Percentiles rank a stretch among this genome's conserved stretches.
These are phyloP conservation scores for Athetis lepigone DNA, from an alignment of 2,888 invertebrate genomes.

Conservation along the genomic window DNA sequence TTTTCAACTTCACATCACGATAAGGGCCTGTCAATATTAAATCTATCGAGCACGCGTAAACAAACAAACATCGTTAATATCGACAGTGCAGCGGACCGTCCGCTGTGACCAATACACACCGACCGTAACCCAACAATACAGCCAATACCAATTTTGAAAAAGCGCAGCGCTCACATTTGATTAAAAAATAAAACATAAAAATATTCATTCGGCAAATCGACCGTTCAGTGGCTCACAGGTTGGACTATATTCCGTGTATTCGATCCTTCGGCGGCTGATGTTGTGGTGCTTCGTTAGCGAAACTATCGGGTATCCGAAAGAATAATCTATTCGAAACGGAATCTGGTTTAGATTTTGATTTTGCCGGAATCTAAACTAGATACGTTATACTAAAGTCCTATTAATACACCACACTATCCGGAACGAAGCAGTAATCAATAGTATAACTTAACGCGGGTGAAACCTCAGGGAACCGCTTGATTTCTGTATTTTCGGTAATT, in stretches of 20 bases:
- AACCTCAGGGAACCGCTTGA: too few relatives aligned
- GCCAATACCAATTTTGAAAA: constrained; percentile 25
- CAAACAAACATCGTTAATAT: not conserved
- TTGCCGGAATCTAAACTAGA: too few relatives aligned
- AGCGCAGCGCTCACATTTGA: constrained; percentile 11
- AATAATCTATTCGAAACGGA: too few relatives aligned
- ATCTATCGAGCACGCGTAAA: not conserved
- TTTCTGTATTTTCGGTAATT: too few relatives aligned
- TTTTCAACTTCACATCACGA: too few relatives aligned
- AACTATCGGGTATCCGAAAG: too few relatives aligned
- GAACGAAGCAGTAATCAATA: too few relatives aligned
- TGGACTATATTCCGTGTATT: constrained; percentile 44
- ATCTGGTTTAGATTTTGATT: too few relatives aligned
- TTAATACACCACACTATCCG: too few relatives aligned
- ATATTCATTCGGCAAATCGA: constrained; percentile 52
- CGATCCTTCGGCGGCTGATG: constrained; percentile 41
- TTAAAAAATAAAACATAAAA: constrained; percentile 39
- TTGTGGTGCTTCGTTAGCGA: too few relatives aligned
- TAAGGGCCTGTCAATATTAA: not conserved
- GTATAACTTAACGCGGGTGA: too few relatives aligned
- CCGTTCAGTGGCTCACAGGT: constrained; percentile 16
- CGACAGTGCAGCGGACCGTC: not conserved
- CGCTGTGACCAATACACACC: not conserved
- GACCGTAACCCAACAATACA: constrained; percentile 7
- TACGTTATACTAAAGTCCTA: too few relatives aligned